Base-by-base conservation (phyloP, 2,113 vertebrate genomes). In the Thamnaconus septentrionalis region DNA sequence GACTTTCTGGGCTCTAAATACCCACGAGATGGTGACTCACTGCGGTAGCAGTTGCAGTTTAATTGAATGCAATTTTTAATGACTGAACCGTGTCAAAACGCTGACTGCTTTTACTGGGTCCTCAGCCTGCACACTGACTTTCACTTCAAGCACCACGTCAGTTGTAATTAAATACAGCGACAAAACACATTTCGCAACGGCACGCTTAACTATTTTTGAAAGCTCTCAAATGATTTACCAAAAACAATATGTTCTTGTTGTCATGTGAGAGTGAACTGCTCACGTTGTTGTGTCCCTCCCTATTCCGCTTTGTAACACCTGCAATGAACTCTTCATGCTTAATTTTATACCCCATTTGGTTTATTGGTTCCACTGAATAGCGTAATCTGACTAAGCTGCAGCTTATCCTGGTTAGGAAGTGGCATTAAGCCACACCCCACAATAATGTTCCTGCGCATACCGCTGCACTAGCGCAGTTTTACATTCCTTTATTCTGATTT, bases 41-140 rank as follows among this genome's bases (percentile, higher is more conserved):
- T 66, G 75, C 66, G 79, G 74, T 76, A 79, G 69, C 76, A 84
- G 73, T 71, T 31, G 18, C 18, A 31, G 71, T 55, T 86, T 72
- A 73, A 65, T 79, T 69, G 69, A 55, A 56, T 71, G 42, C 64
- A 57, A 48, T 82, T 69, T 66, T 75, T 73, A 64, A 45, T 65
- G 51, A 50, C 57, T 18, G 54, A 66, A 57, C 52, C 73, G 49
- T 59, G 43, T 66, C 75, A 66, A 78, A 60, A 66, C 53, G 62
- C 70, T 67, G 78, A 69, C 60, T 85, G 82, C 66, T 31, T 31
- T 31, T 31, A 31, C 18, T 31, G 18, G 18, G 18, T 31, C 18
- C 2, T 31, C 18, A 31, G 18, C 18, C 18, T 45, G 44, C 44
- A 45, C 44, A 45, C 44, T 45, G 44, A 45, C 18, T 31, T 31